Conservation (phyloP, 2,888 invertebrate species). For the Trichopoda pennipes region DNA sequence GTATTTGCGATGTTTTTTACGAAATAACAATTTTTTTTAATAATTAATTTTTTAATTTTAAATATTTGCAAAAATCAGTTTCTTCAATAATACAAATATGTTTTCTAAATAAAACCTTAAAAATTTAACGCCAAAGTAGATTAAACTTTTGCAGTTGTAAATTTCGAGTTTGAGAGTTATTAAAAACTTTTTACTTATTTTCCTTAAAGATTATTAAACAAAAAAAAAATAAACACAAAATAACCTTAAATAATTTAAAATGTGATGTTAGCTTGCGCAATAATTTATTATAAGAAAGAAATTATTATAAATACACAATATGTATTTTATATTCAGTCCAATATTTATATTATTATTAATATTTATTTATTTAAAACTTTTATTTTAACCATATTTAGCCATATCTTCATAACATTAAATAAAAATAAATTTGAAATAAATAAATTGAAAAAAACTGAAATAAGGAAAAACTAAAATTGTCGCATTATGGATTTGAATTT, state of each 20-base stretch:
- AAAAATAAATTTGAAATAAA: too few species aligned
- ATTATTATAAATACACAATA: constrained; percentile 13
- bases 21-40: too few species aligned
- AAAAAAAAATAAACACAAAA: constrained; percentile 4
- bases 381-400: constrained; percentile 1
- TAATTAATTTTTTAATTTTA: too few species aligned
- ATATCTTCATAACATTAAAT: not conserved
- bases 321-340: too few species aligned
- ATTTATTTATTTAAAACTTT: constrained; percentile 24
- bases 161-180: too few species aligned
- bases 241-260: constrained; percentile 41
- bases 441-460: not conserved
- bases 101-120: too few species aligned
- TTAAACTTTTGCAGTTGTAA: too few species aligned
- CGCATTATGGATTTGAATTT: constrained; percentile 37
- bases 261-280: constrained; percentile 64
- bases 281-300: constrained; percentile 45
- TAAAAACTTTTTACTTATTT: too few species aligned
- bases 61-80: too few species aligned
- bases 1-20: too few species aligned
- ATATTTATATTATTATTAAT: constrained; percentile 30
- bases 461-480: constrained; percentile 36
- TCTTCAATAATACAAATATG: too few species aligned
- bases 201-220: not conserved
- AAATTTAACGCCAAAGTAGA: too few species aligned